Percentiles rank a stretch among this genome's conserved stretches.
Conservation (phyloP, 1,140 invertebrate species). For the Meteorus sp. region DNA sequence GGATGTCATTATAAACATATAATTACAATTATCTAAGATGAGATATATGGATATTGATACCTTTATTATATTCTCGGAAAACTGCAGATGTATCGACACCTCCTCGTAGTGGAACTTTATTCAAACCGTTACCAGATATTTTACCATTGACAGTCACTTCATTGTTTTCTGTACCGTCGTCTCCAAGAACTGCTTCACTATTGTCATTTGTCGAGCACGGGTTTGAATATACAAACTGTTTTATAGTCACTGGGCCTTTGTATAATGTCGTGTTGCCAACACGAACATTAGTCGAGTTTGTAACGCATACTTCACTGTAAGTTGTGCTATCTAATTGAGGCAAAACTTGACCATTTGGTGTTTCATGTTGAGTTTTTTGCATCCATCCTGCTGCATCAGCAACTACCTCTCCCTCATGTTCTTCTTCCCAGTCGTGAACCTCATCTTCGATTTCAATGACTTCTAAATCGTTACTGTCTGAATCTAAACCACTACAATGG, state of each 20-base stretch:
- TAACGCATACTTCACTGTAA: constrained; percentile 62
- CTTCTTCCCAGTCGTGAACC: constrained; percentile 18
- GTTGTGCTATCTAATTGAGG: constrained; percentile 38
- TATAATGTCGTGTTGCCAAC: constrained; percentile 68
- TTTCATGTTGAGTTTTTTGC: constrained; percentile 29
- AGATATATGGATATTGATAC: constrained; percentile 2
- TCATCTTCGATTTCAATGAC: constrained; percentile 14
- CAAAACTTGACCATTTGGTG: constrained; percentile 30
- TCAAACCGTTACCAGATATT: too few relatives aligned
- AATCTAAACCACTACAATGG: too few relatives aligned
- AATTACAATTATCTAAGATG: not conserved
- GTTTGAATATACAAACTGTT: constrained; percentile 62
- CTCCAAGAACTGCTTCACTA: not conserved
- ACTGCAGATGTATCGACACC: constrained; percentile 21
- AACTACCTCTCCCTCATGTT: constrained; percentile 10
- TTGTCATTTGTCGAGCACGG: constrained; percentile 22
- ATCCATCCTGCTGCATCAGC: constrained; percentile 22
- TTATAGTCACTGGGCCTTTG: constrained; percentile 68
- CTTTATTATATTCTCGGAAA: constrained; percentile 27
- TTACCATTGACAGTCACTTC: constrained; percentile 16
- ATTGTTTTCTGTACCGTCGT: constrained; percentile 20
- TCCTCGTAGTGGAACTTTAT: too few relatives aligned
- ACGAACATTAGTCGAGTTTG: constrained; percentile 65
- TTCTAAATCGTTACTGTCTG: too few relatives aligned
- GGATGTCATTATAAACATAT: too few relatives aligned